Evolutionary conservation across 2,888 invertebrate species (phyloP), one percentile per base, ranked within the genome.

Genomic region (Mongoloraphidia duomilia): DNA sequence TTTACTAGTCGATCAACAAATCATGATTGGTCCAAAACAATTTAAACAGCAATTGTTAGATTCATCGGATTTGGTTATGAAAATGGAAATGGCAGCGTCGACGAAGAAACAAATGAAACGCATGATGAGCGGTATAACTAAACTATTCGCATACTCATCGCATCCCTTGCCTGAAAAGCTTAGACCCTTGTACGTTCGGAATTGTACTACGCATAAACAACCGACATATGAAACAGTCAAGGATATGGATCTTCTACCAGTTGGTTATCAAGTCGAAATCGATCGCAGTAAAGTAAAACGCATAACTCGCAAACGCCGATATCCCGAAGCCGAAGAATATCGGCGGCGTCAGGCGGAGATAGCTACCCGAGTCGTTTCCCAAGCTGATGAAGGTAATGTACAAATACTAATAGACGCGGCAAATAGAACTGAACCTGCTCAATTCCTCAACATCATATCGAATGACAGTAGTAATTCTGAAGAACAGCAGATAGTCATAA

Each of bases 21-120:
- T 42, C 6, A 42, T 40, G 13, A 54, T 56, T 8, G 42, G 47
- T 38, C 46, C 51, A 2, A 40, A 39, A 9, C 38, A 47, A 35
- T 54, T 54, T 46, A 54, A 55, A 49, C 9, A 42, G 14, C 54
- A 56, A 46, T 41, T 56, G 8, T 40, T 8, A n/a, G n/a, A 49
- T 12, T 49, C 50, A 4, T 17, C 41, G 9, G 54, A 56, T 48
- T 39, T 52, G 11, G 46, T 50, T 11, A 43, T 12, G 26, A 47
- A 12, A 6, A 9, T 34, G 8, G 46, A 46, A n/a, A 38, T 46
- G 12, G 47, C 51, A 17, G 49, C 53, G n/a, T 44, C 37, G 35
- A 48, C 53, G 3, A 54, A 48, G 34, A 43, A 41, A 13, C 39
- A 49, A 17, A 49, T 50, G 43, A 36, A 38, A 9, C 40, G 48